Evolutionary conservation across 2,113 vertebrate genomes (phyloP).

Genomic region (Procapra przewalskii): DNA sequence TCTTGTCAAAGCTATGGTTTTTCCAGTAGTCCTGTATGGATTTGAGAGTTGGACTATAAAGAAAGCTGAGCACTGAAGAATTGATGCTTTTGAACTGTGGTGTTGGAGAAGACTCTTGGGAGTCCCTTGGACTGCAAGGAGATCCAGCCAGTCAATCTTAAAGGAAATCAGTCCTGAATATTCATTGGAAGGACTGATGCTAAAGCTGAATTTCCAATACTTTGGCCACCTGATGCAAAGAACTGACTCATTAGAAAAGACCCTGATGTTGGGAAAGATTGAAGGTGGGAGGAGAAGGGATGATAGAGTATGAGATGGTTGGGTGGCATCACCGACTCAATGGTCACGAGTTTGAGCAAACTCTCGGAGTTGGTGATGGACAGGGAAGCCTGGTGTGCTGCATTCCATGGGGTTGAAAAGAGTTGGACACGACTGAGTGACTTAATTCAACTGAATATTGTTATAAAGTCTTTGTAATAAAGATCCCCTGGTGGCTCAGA

Average conservation of each 20-base stretch:
- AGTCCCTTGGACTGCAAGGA: background rate
- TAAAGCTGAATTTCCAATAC: background rate
- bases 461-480: background rate
- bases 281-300: background rate
- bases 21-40: background rate
- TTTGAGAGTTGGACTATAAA: background rate
- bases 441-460: background rate
- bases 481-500: background rate
- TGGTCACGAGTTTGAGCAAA: background rate
- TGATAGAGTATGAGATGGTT: background rate
- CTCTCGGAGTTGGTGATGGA: background rate
- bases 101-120: background rate
- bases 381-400: background rate
- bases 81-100: background rate
- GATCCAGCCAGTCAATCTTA: background rate
- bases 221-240: background rate
- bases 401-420: accelerated
- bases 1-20: background rate
- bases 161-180: background rate
- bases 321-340: background rate
- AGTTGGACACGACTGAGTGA: background rate
- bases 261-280: background rate
- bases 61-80: background rate
- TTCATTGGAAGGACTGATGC: background rate
- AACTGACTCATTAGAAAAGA: background rate